phyloP scores from a whole-genome alignment of 2,113 vertebrate genomes.

The Clarias magur region DNA sequence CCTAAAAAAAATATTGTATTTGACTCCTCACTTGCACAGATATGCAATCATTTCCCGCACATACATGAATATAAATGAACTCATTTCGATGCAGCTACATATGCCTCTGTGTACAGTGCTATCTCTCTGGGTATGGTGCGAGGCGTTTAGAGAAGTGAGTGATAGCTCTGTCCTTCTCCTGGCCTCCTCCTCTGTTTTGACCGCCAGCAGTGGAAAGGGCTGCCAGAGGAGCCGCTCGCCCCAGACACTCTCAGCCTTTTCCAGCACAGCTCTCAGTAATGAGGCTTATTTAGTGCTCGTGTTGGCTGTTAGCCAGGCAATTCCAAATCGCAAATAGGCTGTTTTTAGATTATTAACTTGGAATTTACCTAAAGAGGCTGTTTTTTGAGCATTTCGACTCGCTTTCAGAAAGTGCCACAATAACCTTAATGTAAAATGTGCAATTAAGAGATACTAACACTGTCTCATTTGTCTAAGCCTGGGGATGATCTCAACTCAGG shows the following conservation, averaged over 20 bases:
- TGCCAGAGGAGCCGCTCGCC: conserved; percentile 30
- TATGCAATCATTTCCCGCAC: neutral
- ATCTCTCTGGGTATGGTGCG: neutral
- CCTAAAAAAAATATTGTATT: neutral
- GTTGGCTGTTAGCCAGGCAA: conserved; percentile 44
- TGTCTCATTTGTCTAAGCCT: conserved; percentile 59
- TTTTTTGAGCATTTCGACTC: conserved; percentile 60
- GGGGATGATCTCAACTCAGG: conserved; percentile 30
- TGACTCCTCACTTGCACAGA: neutral
- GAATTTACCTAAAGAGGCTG: conserved; percentile 43
- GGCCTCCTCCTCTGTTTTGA: conserved; percentile 5
- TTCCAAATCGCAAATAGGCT: conserved; percentile 50
- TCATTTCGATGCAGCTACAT: conserved; percentile 14
- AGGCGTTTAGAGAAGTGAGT: conserved; percentile 27
- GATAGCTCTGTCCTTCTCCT: conserved; percentile 36
- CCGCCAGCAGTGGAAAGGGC: conserved; percentile 9
- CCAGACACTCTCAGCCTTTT: conserved; percentile 5
- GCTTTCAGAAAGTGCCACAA: conserved; percentile 41
- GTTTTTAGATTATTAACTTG: conserved; percentile 59
- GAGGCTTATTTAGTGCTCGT: conserved; percentile 25
- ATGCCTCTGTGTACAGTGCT: neutral
- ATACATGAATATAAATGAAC: neutral
- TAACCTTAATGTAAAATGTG: conserved; percentile 61
- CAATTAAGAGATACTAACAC: conserved; percentile 60
- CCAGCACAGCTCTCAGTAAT: conserved; percentile 26